These are phyloP conservation scores for Pseudochirops corinnae DNA, from an alignment of 2,797 vertebrate species.

Conservation along the genomic window DNA sequence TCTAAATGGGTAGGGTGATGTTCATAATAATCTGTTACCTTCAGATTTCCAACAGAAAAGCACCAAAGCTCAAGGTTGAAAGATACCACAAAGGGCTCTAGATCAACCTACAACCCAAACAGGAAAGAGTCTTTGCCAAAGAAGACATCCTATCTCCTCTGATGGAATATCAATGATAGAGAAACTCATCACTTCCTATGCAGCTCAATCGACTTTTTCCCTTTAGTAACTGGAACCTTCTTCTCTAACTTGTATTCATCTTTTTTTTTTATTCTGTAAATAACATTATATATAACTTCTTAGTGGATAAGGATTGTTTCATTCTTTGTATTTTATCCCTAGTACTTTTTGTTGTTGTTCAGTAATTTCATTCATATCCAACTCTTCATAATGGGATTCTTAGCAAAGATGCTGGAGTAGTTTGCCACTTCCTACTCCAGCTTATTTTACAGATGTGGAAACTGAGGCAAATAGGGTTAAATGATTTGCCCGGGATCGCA, in stretches of 20 bases:
- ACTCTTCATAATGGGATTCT: not conserved
- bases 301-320: not conserved
- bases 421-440: not conserved
- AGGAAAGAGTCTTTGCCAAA: not conserved
- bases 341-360: not conserved
- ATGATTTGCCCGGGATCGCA: not conserved
- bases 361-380: not conserved
- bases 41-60: not conserved
- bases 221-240: not conserved
- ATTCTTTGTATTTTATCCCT: not conserved
- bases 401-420: not conserved
- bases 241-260: not conserved
- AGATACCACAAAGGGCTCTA: not conserved
- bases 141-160: not conserved
- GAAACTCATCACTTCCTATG: not conserved
- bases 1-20: not conserved
- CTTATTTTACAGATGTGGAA: not conserved
- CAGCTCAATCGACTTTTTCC: not conserved
- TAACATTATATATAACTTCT: not conserved
- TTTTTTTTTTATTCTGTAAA: not conserved
- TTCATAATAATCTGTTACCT: not conserved
- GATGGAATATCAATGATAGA: not conserved
- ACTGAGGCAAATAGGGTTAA: not conserved
- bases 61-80: constrained; percentile 19
- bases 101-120: not conserved